phyloP scores from a whole-genome alignment of 2,113 vertebrate species.

The Polypterus bichir region DNA sequence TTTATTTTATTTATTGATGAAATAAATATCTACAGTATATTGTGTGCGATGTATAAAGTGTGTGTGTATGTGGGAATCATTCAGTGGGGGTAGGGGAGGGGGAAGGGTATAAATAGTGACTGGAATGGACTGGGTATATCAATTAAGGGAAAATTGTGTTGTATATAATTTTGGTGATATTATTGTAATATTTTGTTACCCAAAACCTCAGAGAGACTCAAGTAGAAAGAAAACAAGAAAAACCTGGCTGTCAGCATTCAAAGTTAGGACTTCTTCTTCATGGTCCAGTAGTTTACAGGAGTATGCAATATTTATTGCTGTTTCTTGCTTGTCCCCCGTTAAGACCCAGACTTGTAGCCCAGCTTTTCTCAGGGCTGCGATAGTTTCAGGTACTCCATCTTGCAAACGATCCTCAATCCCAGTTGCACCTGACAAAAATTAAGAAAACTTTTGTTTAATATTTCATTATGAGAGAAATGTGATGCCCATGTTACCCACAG shows the following conservation, averaged over 20 bases:
- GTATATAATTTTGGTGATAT: too few relatives aligned
- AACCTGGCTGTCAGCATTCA: conserved; percentile 87
- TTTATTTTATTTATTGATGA: too few relatives aligned
- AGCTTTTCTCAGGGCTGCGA: conserved; percentile 69
- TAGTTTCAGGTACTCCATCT: conserved; percentile 89
- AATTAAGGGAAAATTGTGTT: too few relatives aligned
- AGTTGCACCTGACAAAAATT: conserved; percentile 63
- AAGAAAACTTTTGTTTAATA: not conserved
- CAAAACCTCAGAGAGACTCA: too few relatives aligned
- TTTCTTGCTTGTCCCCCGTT: conserved; percentile 96
- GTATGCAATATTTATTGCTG: conserved; percentile 85
- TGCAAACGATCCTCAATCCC: conserved; percentile 91
- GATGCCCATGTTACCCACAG: too few relatives aligned
- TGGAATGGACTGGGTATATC: too few relatives aligned
- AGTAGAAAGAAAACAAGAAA: conserved; percentile 21
- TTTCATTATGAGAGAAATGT: not conserved
- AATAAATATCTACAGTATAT: too few relatives aligned
- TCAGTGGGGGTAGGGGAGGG: too few relatives aligned
- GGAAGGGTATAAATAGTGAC: too few relatives aligned
- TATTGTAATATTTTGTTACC: too few relatives aligned
- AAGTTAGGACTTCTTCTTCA: conserved; percentile 77
- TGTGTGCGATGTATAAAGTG: too few relatives aligned
- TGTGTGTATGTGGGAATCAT: too few relatives aligned
- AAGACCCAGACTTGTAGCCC: conserved; percentile 96
- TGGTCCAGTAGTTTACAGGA: conserved; percentile 89